Conservation (phyloP, 2,113 vertebrate species). For the Halcyon malimbica region DNA sequence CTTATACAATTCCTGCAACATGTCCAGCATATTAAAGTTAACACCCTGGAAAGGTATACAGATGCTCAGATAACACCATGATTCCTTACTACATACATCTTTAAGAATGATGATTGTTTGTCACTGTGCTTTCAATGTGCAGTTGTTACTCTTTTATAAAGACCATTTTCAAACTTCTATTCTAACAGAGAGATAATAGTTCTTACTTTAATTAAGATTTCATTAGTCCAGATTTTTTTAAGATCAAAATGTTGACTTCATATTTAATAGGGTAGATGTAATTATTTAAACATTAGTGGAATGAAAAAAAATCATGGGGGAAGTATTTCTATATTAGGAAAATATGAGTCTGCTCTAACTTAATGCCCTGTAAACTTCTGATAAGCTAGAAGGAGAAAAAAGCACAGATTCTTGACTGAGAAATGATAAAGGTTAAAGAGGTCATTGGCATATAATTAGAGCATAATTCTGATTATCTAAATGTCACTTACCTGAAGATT, state of each 20-base stretch:
- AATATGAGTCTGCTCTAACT: neutral
- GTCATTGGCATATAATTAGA: neutral
- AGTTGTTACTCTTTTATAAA: neutral
- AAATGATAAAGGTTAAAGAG: neutral
- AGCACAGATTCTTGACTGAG: neutral
- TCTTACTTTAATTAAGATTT: neutral
- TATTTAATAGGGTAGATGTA: neutral
- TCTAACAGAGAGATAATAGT: neutral
- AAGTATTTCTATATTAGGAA: neutral
- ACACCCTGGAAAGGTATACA: neutral
- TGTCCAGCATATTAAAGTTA: neutral
- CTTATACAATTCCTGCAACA: neutral
- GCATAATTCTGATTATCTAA: neutral
- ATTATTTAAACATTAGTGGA: neutral
- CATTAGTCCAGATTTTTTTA: neutral
- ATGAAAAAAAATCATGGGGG: accelerated
- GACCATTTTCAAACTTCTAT: neutral
- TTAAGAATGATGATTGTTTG: neutral
- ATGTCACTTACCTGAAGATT: neutral
- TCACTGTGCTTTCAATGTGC: neutral
- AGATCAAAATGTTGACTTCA: neutral
- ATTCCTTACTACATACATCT: neutral
- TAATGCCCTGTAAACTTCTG: neutral
- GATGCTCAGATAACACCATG: neutral
- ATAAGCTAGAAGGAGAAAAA: neutral